phyloP scores from a whole-genome alignment of 2,797 vertebrate species.

The Poliocrania exsul region DNA sequence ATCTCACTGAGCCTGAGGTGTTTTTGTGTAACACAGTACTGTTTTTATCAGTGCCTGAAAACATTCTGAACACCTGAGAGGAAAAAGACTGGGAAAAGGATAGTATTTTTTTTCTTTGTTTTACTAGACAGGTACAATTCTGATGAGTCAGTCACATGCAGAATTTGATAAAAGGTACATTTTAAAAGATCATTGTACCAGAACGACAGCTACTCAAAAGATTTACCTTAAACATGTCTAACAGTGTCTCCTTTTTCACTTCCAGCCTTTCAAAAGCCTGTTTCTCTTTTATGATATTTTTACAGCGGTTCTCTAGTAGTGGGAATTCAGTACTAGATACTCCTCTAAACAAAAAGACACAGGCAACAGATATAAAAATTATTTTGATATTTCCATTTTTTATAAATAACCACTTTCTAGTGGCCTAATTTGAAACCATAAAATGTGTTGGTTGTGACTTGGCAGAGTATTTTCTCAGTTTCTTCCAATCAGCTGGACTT shows the following conservation, averaged over 20 bases:
- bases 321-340: conserved; percentile 90
- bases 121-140: neutral
- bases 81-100: neutral
- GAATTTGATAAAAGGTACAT: neutral
- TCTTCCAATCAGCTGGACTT: neutral
- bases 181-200: neutral
- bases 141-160: neutral
- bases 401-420: neutral
- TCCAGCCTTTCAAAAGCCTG: conserved; percentile 94
- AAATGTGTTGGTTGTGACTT: neutral
- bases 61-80: neutral
- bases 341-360: conserved; percentile 65
- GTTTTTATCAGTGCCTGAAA: neutral
- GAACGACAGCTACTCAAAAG: neutral
- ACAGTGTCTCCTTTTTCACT: conserved; percentile 88
- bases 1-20: neutral
- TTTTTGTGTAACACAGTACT: neutral
- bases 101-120: neutral
- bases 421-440: neutral
- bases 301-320: conserved; percentile 85
- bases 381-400: neutral
- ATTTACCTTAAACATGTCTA: conserved; percentile 95
- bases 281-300: conserved; percentile 89
- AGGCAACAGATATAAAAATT: neutral
- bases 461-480: neutral